Evolutionary conservation across 2,113 vertebrate species (phyloP).

Genomic region (Condylura cristata): DNA sequence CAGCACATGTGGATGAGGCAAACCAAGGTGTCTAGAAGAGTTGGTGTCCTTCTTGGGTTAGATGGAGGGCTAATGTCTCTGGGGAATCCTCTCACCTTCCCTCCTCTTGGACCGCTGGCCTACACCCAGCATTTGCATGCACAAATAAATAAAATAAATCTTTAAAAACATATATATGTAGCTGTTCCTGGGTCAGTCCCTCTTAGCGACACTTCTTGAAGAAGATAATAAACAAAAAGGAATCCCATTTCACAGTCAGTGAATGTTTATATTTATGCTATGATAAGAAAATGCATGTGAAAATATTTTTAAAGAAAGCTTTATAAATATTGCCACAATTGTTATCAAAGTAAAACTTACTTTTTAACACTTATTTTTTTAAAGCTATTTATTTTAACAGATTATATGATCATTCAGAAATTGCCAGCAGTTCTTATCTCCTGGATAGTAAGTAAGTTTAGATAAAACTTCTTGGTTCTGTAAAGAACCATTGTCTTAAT

Average conservation of each 20-base stretch:
- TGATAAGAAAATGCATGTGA: neutral
- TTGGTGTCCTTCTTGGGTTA: neutral
- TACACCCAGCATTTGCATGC: no score
- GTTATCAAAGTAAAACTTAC: neutral
- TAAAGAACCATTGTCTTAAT: neutral
- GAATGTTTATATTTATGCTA: neutral
- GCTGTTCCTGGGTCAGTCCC: neutral
- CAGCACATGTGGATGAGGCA: neutral
- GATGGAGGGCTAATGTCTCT: no score
- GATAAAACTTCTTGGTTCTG: neutral
- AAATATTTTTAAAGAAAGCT: neutral
- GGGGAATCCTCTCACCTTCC: no score
- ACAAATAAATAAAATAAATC: no score
- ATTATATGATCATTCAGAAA: neutral
- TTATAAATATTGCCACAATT: neutral
- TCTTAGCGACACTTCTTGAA: neutral
- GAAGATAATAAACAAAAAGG: neutral
- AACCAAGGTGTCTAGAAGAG: neutral
- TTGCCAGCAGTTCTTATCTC: neutral
- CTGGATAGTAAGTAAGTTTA: neutral
- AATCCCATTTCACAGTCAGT: neutral
- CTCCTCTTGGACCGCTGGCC: no score
- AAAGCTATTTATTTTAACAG: neutral
- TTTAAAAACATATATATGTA: neutral
- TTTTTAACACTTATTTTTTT: no score